These are phyloP conservation scores for Latrodectus geometricus DNA, from an alignment of 1,140 invertebrate species.

Conservation along the genomic window DNA sequence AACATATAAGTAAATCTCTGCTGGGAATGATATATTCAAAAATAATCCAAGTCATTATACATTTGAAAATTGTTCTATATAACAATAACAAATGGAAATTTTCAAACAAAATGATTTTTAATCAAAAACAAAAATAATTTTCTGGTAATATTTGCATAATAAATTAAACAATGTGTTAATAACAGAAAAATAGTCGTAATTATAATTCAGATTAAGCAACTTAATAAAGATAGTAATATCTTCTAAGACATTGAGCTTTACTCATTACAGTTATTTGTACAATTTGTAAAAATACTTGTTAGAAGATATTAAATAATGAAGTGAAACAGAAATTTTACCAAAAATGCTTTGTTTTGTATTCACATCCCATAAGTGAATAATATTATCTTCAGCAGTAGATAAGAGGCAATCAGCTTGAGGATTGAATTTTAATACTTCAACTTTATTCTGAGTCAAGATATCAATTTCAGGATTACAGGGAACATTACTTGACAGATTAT, in stretches of 20 bases:
- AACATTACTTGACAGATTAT: slow-evolving; percentile 78
- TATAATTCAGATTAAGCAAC: too few relatives aligned
- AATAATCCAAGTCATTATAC: too few relatives aligned
- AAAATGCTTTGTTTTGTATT: slow-evolving; percentile 83
- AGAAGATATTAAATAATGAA: not conserved
- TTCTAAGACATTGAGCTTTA: not conserved
- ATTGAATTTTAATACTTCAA: slow-evolving; percentile 88
- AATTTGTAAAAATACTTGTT: not conserved
- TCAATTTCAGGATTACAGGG: slow-evolving; percentile 82
- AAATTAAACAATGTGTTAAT: too few relatives aligned
- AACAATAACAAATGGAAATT: too few relatives aligned
- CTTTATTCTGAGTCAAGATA: slow-evolving; percentile 83
- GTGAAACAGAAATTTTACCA: slow-evolving; percentile 57
- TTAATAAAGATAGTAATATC: not conserved
- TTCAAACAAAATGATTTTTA: too few relatives aligned
- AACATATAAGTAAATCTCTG: too few relatives aligned
- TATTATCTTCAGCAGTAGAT: slow-evolving; percentile 83
- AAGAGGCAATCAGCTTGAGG: slow-evolving; percentile 86
- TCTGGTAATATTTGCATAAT: too few relatives aligned
- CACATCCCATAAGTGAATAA: slow-evolving; percentile 88
- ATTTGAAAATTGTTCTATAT: too few relatives aligned
- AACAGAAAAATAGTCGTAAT: too few relatives aligned
- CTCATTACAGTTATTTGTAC: not conserved
- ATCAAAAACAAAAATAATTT: too few relatives aligned
- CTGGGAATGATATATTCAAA: too few relatives aligned